A percentile compares a stretch with the other conserved stretches of the same genome.
phyloP scores from a whole-genome alignment of 2,888 invertebrate genomes.

The Acanthosepion esculentum region DNA sequence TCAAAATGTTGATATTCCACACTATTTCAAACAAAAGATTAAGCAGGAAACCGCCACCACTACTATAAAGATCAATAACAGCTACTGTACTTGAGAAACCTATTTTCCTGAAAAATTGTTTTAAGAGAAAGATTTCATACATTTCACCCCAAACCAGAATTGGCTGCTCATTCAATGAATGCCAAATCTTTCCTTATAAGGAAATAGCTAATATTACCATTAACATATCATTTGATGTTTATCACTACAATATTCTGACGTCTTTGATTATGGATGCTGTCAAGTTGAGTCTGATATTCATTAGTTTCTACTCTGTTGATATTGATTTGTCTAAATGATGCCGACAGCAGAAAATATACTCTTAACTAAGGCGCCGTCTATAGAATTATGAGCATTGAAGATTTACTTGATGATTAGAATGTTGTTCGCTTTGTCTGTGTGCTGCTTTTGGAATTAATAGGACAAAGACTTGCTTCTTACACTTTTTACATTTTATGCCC shows the following conservation, averaged over 20 bases:
- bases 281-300: not conserved
- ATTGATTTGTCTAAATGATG: not conserved
- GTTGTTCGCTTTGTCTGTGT: not conserved
- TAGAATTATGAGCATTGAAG: slow-evolving; percentile 4
- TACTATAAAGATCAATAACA: too few species aligned
- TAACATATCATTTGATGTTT: not conserved
- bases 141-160: too few species aligned
- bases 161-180: too few species aligned
- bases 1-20: too few species aligned
- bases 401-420: not conserved
- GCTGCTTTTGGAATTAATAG: not conserved
- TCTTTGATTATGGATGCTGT: not conserved
- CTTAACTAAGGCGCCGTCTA: not conserved
- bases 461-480: not conserved
- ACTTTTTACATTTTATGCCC: not conserved
- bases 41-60: too few species aligned
- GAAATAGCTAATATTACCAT: not conserved
- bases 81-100: too few species aligned
- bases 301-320: not conserved
- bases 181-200: too few species aligned
- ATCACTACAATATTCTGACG: not conserved
- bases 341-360: not conserved
- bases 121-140: too few species aligned
- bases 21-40: too few species aligned
- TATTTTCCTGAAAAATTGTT: too few species aligned